Evolutionary conservation across 2,797 vertebrate genomes (phyloP), one percentile per base, ranked within the genome.

Genomic region (Okamejei kenojei): DNA sequence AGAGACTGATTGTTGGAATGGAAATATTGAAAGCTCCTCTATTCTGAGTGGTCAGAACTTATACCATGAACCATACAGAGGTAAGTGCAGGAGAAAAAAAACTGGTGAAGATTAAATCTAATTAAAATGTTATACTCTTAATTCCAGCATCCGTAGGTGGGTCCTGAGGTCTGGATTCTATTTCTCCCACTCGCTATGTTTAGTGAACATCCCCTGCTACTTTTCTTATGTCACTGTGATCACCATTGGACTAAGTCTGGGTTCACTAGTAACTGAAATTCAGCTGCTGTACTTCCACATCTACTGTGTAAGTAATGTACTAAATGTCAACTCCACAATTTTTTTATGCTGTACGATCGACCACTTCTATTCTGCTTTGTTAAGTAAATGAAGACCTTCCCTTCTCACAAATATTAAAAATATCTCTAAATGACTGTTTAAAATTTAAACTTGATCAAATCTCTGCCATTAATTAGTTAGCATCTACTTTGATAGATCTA

Each of bases 221-320:
- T 93, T 97, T 99, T 94, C 97, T 98, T 26, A 95, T 32, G 94
- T 97, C 54, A 96, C 98, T 79, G 98, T 96, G 6, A 93, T 99
- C 11, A 97, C 98, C 84, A 96, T 98, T 79, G 95, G 97, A 54
- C 95, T 99, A 94, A 97, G 97, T 93, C 96, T 99, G 80, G 95
- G 98, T 93, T 98, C 98, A 0, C 94, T 96, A 1, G 95, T 97
- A 88, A 95, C 99, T 93, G 96, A 99, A 0, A 96, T 97, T 54
- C 98, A 99, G 94, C 96, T 99, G 93, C 96, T 99, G 93, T 97
- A 96, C 95, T 99, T 99, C 95, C 98, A 99, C 96, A 94, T 99
- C 93, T 99, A 99, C 96, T 99, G 94, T 98, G 98, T 99, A 95
- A 96, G 96, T 95, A 35, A 58, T 21, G 15, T 76, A 76, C 11